Base-by-base conservation (phyloP, 2,113 vertebrate genomes). In the Oenanthe oenanthe region DNA sequence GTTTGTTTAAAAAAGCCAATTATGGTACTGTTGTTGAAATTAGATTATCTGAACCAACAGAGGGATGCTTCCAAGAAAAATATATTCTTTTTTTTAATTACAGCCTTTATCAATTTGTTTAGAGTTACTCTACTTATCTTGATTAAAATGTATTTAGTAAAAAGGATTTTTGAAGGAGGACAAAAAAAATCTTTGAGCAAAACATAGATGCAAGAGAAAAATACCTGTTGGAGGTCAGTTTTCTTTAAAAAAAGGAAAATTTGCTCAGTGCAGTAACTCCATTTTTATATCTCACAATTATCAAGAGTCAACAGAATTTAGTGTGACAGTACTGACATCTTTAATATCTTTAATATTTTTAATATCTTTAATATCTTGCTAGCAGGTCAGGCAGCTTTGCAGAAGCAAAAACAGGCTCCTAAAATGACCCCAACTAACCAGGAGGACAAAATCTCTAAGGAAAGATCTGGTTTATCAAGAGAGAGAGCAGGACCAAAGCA, bases 171-270 rank as follows among this genome's bases (percentile, higher is more conserved):
- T 38, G 29, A 84, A 54, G 42, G 2, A 66, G 48, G 32, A 38
- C 48, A 72, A 60, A 17, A 60, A 17, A 17, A 21, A 25, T 15
- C 3, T 22, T 47, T 18, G 62, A 75, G 54, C 20, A 67, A 7
- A 26, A 79, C 0, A 4, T 2, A 60, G 0, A 68, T 1, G 2
- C 12, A 85, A 57, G 29, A 4, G 68, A 71, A 48, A 74, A 83
- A 40, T 1, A 71, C 8, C 21, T 67, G 21, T 0, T 13, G 4
- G 54, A 63, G 7, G 8, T 60, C 31, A 48, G 9, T 56, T 65
- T 40, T 9, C 10, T 19, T 22, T 5, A 25, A 38, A 53, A 51
- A 51, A 51, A 77, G 5, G 7, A 47, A 75, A 75, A 26, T 19
- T 24, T n/a, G 16, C 38, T 85, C 47, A 54, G 45, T 21, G 32